Conservation (phyloP, 2,797 vertebrate species). For the Hemibagrus guttatus region DNA sequence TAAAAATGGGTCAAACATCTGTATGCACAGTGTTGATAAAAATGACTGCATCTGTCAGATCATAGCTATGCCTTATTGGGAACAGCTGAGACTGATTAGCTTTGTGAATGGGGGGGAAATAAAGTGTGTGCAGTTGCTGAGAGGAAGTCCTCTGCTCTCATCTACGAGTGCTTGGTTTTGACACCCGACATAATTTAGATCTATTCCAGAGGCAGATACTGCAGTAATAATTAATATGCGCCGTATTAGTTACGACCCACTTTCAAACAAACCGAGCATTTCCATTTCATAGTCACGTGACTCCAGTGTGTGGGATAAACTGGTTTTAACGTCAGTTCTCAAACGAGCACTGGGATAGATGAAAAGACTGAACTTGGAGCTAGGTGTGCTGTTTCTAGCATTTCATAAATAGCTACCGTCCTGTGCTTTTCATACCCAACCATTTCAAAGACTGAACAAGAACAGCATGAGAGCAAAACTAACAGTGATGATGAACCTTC, state of each 20-base stretch:
- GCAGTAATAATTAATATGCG: slow-evolving; percentile 5
- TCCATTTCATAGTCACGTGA: neutral
- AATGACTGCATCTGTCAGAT: slow-evolving; percentile 5
- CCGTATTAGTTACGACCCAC: neutral
- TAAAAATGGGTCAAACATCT: slow-evolving; percentile 3
- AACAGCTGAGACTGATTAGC: slow-evolving; percentile 25
- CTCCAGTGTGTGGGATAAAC: neutral
- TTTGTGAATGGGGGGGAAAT: neutral
- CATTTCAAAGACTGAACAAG: neutral
- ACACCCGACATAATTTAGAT: slow-evolving; percentile 9
- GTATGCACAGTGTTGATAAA: slow-evolving; percentile 6
- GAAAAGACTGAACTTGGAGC: neutral
- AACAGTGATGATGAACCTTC: neutral
- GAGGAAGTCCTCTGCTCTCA: slow-evolving; percentile 16
- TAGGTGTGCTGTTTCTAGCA: neutral
- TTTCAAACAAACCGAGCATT: neutral
- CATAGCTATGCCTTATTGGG: neutral
- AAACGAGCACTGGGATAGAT: neutral
- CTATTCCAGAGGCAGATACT: neutral
- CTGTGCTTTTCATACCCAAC: neutral
- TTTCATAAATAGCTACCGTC: neutral
- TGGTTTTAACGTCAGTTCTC: neutral
- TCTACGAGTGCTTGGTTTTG: neutral
- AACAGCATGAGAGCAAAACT: neutral
- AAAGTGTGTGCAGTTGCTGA: neutral